A percentile compares a stretch with the other conserved stretches of the same genome.
Conservation (phyloP, 2,888 invertebrate species). For the Luperina testacea region DNA sequence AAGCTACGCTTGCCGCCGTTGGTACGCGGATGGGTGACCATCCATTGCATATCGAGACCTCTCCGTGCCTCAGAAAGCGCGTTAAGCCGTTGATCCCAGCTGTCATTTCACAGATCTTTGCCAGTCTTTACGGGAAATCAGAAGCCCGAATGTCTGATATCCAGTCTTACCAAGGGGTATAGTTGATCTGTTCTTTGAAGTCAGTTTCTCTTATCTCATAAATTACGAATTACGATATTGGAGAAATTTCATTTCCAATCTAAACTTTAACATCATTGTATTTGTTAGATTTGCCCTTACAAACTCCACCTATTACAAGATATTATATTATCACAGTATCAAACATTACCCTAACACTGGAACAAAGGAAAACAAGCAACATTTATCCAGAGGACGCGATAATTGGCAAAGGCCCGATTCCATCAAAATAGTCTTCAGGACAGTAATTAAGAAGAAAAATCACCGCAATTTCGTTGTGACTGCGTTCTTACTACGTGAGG, state of each 20-base stretch:
- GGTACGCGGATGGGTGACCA: neutral
- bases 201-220: neutral
- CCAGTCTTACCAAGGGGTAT: neutral
- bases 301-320: too few species aligned
- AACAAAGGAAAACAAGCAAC: slow-evolving; percentile 62
- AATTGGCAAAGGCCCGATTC: slow-evolving; percentile 75
- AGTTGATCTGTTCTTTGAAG: neutral
- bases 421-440: slow-evolving; percentile 76
- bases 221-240: neutral
- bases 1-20: too few species aligned
- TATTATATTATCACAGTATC: neutral
- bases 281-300: neutral
- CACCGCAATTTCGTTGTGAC: slow-evolving; percentile 67
- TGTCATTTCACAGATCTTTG: neutral
- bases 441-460: slow-evolving; percentile 80
- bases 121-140: neutral
- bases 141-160: neutral
- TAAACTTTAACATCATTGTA: neutral
- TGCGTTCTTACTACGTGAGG: slow-evolving; percentile 27
- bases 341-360: neutral
- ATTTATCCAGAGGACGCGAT: slow-evolving; percentile 68
- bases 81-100: neutral
- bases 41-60: neutral
- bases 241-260: neutral
- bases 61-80: neutral